Base-by-base conservation (phyloP, 2,888 invertebrate species). In the Xiphydria camelus region DNA sequence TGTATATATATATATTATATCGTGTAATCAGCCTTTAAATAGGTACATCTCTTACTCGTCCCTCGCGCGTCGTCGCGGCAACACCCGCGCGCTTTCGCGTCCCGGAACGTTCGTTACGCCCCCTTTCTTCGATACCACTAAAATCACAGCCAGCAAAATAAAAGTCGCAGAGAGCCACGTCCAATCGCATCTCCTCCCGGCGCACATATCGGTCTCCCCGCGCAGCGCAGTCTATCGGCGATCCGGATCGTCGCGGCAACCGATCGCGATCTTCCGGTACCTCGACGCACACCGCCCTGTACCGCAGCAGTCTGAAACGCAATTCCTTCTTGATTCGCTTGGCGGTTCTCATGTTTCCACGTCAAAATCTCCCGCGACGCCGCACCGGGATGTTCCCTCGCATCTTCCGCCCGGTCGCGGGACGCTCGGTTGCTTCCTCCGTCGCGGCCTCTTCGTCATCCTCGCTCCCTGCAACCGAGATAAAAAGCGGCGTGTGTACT, bases 241-340 rank as follows among this genome's bases (percentile, higher is more conserved):
- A 15, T 32, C 33, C 10, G 18, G n/a, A 14, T 37, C 15, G 6
- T 37, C 17, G 23, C n/a, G 12, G 10, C 21, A 22, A 19, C 21
- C 34, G 6, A 17, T n/a, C 9, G 15, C 10, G 52, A 66, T 68
- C 51, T 66, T 64, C 29, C 68, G 55, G 51, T 61, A 64, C 50
- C 58, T 59, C 47, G 55, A 60, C n/a, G n/a, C n/a, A 54, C 58
- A 65, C 45, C 61, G 57, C 47, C n/a, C 61, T 61, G 54, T 64
- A 63, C 52, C 59, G 59, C 45, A 64, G 54, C 57, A 66, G 57
- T 59, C 67, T 56, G 55, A 67, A 65, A 40, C 59, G 61, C 50
- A 61, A 52, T 41, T 61, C 54, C 49, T 61, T 56, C 45, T 56
- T 55, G 43, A 62, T 55, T 33, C 62, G 62, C 55, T 64, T 67